Conservation (phyloP, 2,113 vertebrate genomes). For the Atractosteus spatula region DNA sequence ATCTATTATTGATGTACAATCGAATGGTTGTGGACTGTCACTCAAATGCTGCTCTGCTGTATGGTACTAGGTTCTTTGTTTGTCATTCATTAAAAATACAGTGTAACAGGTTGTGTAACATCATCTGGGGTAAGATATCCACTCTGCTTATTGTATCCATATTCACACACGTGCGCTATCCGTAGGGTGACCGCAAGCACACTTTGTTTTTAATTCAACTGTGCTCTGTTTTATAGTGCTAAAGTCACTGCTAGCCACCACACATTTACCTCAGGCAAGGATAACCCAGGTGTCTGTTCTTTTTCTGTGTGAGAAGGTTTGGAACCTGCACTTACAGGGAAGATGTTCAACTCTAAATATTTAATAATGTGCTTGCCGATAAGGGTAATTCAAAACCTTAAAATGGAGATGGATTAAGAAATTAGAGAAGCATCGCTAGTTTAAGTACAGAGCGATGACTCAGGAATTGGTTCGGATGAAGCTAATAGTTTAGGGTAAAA, state of each 20-base stretch:
- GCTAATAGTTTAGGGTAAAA: neutral
- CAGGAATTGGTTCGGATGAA: neutral
- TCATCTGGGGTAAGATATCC: neutral
- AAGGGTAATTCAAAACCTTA: neutral
- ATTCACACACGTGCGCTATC: neutral
- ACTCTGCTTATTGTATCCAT: neutral
- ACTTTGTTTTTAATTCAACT: conserved; percentile 6
- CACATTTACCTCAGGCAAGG: no score
- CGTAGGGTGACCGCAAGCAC: neutral
- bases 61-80: conserved; percentile 13
- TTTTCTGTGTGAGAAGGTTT: conserved; percentile 16
- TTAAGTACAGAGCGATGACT: conserved; percentile 1
- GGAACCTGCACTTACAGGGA: conserved; percentile 36
- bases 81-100: conserved; percentile 22
- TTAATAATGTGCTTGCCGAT: conserved; percentile 50
- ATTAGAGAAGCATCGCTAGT: neutral
- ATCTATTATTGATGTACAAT: neutral
- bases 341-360: conserved; percentile 52
- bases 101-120: conserved; percentile 10
- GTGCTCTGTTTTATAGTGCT: conserved; percentile 29
- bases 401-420: neutral
- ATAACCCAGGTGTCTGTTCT: conserved; percentile 29
- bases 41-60: conserved; percentile 8
- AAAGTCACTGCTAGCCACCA: neutral
- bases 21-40: neutral